Percentiles rank a stretch among this genome's conserved stretches.
phyloP scores from a whole-genome alignment of 92 coral and sea anemone species.

The Siderastrea radians region DNA sequence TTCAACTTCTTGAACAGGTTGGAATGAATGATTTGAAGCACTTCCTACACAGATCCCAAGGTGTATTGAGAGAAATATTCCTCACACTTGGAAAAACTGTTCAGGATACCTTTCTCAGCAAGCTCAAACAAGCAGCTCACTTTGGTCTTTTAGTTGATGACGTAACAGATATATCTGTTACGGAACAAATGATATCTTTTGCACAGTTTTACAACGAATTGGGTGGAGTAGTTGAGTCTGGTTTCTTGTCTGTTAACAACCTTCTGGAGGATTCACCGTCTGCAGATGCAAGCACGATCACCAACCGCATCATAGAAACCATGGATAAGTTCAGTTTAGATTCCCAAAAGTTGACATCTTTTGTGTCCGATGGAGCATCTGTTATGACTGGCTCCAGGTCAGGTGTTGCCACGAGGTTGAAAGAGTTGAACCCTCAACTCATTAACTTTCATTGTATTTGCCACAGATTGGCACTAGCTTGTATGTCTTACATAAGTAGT shows the following conservation, averaged over 20 bases:
- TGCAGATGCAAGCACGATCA: constrained; percentile 40
- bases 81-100: constrained; percentile 42
- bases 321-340: constrained; percentile 35
- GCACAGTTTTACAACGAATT: constrained; percentile 15
- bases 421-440: constrained; percentile 35
- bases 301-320: constrained; percentile 17
- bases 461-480: constrained; percentile 24
- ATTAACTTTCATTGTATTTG: constrained; percentile 43
- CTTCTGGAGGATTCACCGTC: constrained; percentile 9
- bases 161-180: constrained; percentile 39
- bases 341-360: constrained; percentile 34
- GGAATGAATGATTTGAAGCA: constrained; percentile 28
- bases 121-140: not conserved
- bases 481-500: constrained; percentile 9
- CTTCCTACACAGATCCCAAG: constrained; percentile 54
- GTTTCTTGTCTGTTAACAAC: too few species aligned
- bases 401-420: constrained; percentile 40
- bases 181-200: constrained; percentile 34
- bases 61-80: constrained; percentile 45
- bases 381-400: constrained; percentile 31
- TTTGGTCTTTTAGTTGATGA: constrained; percentile 49
- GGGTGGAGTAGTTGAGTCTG: not conserved
- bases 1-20: constrained; percentile 8
- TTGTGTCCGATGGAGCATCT: constrained; percentile 47
- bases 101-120: constrained; percentile 11